phyloP scores from a whole-genome alignment of 2,888 invertebrate genomes.

The Nephrocerus scutellatus region DNA sequence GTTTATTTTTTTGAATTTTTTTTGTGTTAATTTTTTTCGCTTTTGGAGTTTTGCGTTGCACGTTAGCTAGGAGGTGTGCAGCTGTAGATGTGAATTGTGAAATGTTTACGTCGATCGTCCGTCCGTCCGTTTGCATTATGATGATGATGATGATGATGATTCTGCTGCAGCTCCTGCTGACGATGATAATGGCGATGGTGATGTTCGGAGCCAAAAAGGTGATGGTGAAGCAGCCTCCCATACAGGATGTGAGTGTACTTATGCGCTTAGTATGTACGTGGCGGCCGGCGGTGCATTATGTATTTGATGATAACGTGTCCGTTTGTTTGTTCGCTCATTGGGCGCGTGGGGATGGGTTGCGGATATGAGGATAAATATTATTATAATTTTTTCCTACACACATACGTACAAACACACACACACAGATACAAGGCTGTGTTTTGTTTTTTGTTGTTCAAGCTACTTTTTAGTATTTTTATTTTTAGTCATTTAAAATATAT shows the following conservation, averaged over 20 bases:
- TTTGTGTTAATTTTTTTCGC: constrained; percentile 15
- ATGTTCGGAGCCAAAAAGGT: no score
- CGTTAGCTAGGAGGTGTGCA: no score
- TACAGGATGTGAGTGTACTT: no score
- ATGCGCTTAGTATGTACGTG: no score
- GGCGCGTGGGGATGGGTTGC: constrained; percentile 10
- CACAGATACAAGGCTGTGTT: background rate
- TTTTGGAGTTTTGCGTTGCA: background rate
- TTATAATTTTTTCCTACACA: constrained; percentile 18
- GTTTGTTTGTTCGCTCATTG: background rate
- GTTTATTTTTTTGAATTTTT: constrained; percentile 25
- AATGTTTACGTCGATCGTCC: no score
- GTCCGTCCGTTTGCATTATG: no score
- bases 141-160: no score
- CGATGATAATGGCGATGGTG: constrained; percentile 10
- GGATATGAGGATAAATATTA: constrained; percentile 12
- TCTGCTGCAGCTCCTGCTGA: no score
- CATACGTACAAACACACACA: no score
- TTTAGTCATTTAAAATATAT: constrained; percentile 34
- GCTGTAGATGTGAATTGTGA: no score
- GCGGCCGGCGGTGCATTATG: constrained; percentile 6
- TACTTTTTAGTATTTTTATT: constrained; percentile 26
- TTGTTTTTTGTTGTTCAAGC: constrained; percentile 28
- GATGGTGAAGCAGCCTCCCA: no score
- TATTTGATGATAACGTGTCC: constrained; percentile 3